phyloP scores from a whole-genome alignment of 2,113 vertebrate genomes.

The Lota lota region DNA sequence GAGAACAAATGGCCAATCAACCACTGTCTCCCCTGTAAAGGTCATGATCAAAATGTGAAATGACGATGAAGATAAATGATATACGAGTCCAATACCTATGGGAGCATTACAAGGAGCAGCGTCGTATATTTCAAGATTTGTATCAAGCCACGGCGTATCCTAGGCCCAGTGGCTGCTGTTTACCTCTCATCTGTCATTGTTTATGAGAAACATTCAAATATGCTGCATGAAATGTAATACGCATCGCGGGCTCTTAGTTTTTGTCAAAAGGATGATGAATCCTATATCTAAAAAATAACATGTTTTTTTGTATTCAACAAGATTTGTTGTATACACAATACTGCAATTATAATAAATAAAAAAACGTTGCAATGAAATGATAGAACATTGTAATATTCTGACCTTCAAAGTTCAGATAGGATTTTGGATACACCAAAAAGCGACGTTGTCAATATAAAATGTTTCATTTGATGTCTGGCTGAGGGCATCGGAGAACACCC shows the following conservation, averaged over 20 bases:
- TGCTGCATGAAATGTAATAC: not conserved
- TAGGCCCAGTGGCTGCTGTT: conserved; percentile 20
- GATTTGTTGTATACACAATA: not conserved
- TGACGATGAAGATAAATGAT: conserved; percentile 69
- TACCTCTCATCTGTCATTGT: conserved; percentile 18
- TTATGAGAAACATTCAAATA: conserved; percentile 24
- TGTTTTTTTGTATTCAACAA: not conserved
- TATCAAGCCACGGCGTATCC: conserved; percentile 31
- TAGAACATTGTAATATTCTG: not conserved
- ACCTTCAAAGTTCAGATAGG: not conserved
- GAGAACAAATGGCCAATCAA: conserved; percentile 61
- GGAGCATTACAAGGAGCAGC: conserved; percentile 30
- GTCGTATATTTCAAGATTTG: conserved; percentile 47
- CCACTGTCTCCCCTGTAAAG: conserved; percentile 62
- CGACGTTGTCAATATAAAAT: too few relatives aligned
- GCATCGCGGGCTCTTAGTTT: not conserved
- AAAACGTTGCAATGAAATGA: too few relatives aligned
- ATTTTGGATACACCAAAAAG: not conserved
- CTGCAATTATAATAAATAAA: too few relatives aligned
- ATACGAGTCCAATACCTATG: conserved; percentile 37
- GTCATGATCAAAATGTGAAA: conserved; percentile 69
- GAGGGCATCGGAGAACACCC: not conserved
- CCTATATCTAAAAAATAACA: not conserved
- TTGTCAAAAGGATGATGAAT: not conserved
- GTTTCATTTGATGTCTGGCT: not conserved